Conservation (phyloP, 2,113 vertebrate species). For the Eira barbara region DNA sequence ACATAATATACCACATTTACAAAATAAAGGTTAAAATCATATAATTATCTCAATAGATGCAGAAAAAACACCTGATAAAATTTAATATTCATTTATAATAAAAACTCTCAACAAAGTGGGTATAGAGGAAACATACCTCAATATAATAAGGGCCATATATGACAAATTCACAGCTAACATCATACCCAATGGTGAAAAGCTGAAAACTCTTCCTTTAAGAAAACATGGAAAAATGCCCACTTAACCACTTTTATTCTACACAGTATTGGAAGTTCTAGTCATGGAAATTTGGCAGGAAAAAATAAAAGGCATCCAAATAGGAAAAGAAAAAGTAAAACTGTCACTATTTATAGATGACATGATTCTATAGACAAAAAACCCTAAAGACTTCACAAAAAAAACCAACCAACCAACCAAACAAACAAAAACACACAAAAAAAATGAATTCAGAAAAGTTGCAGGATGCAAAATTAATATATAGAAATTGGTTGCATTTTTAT, state of each 20-base stretch:
- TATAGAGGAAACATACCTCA: no score
- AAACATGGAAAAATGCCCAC: background rate
- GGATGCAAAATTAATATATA: background rate
- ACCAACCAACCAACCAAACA: no score
- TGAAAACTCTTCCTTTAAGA: background rate
- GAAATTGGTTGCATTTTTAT: background rate
- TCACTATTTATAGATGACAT: background rate
- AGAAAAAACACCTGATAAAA: background rate
- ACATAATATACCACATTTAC: background rate
- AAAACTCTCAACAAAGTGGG: no score
- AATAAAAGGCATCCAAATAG: background rate
- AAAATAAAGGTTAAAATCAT: background rate
- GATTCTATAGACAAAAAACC: background rate
- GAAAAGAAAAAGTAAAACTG: background rate
- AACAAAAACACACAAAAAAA: background rate
- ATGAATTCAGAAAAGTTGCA: background rate
- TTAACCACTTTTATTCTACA: background rate
- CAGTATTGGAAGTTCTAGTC: background rate
- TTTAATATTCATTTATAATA: no score
- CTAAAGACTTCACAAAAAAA: background rate
- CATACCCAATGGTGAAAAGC: background rate
- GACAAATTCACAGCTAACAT: background rate
- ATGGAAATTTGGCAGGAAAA: background rate
- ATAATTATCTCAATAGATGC: background rate
- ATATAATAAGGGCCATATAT: no score